These are phyloP conservation scores for Calameuta idolon DNA, from an alignment of 2,888 invertebrate species.

Conservation along the genomic window DNA sequence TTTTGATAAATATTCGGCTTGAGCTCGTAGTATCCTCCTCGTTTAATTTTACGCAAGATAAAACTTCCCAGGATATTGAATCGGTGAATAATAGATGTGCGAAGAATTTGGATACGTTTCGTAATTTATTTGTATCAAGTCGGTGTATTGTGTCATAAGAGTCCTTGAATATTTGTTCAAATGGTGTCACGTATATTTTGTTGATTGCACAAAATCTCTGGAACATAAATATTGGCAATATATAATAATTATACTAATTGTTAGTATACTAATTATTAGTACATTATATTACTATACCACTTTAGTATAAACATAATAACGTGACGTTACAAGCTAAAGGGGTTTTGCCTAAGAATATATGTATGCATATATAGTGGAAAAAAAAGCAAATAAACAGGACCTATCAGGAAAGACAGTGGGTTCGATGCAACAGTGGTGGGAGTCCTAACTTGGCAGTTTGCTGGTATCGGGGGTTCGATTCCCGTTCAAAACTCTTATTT, in stretches of 20 bases:
- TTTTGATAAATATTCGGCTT: slow-evolving; percentile 97
- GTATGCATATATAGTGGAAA: too few species aligned
- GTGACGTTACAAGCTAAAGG: neutral
- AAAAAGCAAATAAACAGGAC: too few species aligned
- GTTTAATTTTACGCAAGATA: slow-evolving; percentile 89
- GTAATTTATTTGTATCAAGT: slow-evolving; percentile 92
- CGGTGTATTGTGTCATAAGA: slow-evolving; percentile 96
- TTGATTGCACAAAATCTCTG: slow-evolving; percentile 92
- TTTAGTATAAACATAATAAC: neutral
- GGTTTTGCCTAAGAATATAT: too few species aligned
- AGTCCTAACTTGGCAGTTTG: too few species aligned
- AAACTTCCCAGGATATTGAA: slow-evolving; percentile 95
- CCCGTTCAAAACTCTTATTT: too few species aligned
- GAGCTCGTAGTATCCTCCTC: slow-evolving; percentile 98
- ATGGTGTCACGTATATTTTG: slow-evolving; percentile 90
- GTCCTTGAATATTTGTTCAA: slow-evolving; percentile 94
- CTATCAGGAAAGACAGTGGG: too few species aligned
- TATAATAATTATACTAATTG: too few species aligned
- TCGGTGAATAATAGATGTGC: slow-evolving; percentile 96
- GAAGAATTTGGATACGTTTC: slow-evolving; percentile 98
- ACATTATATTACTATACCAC: too few species aligned
- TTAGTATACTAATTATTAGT: too few species aligned
- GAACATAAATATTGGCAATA: slow-evolving; percentile 34
- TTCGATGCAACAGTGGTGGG: too few species aligned
- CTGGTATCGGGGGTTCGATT: too few species aligned